Base-by-base conservation (phyloP, 2,797 vertebrate genomes). In the Bradypodion ventrale region DNA sequence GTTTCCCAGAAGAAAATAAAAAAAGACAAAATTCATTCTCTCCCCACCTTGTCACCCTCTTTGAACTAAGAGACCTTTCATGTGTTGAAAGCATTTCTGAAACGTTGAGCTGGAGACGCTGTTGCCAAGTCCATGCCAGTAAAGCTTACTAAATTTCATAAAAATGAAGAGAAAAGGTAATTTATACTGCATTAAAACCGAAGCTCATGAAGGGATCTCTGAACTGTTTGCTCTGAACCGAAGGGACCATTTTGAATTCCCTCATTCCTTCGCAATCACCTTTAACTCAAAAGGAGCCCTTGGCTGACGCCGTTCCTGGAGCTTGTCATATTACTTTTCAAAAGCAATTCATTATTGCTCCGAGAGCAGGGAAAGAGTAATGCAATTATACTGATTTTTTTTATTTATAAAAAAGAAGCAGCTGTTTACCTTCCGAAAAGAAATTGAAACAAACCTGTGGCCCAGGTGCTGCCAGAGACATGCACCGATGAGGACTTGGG, bases 41-140 rank as follows among this genome's bases (percentile, higher is more conserved):
- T 63, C 29, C 2, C 29, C 42, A 27, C 40, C 2, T 40, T 72
- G 25, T 29, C 12, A 42, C 27, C 59, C 10, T 10, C 73, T 91
- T 83, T 90, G 89, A 85, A 83, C 66, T 82, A 23, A 69, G 76
- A 76, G 32, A 25, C 35, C 74, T 89, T 92, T 91, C 77, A 88
- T 89, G 82, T 80, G 32, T 42, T 60, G n/a, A 62, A 77, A 83
- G 62, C 32, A 2, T 83, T 46, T 32, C n/a, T n/a, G 73, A 52
- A 75, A 56, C 56, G 73, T 40, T 42, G 62, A 75, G 49, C 32
- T n/a, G 73, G 10, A 56, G 73, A 56, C 16, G 62, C n/a, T 42
- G 62, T 56, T 76, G 46, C 73, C 73, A 75, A 52, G n/a, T 44
- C 19, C 16, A 37, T 75, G 81, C 81, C 81, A 52, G 81, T 37